Percentiles rank a stretch among this genome's conserved stretches.
Conservation (phyloP, 1,140 invertebrate genomes). For the Drosophila kurseongensis region DNA sequence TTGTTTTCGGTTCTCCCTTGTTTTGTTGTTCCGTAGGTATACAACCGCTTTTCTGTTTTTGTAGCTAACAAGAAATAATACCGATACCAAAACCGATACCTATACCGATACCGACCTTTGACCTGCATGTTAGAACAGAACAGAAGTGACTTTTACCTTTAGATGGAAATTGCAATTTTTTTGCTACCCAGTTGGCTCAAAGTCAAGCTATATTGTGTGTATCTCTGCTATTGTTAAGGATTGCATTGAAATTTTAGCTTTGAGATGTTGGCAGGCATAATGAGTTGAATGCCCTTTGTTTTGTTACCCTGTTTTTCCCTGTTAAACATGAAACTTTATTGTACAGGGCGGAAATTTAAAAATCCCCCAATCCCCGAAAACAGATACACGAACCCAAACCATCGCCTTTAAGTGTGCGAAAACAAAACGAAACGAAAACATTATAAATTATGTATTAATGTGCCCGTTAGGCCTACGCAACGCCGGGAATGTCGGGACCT, state of each 20-base stretch:
- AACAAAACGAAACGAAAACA: slow-evolving; percentile 77
- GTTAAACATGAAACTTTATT: slow-evolving; percentile 16
- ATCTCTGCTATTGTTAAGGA: slow-evolving; percentile 16
- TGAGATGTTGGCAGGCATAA: slow-evolving; percentile 34
- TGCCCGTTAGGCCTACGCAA: slow-evolving; percentile 68
- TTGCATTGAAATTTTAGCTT: slow-evolving; percentile 27
- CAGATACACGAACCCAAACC: slow-evolving; percentile 27
- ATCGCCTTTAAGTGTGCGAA: slow-evolving; percentile 44
- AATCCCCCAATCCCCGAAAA: not conserved
- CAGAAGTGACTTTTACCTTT: slow-evolving; percentile 15
- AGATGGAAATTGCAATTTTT: slow-evolving; percentile 38
- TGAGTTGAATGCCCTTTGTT: slow-evolving; percentile 22
- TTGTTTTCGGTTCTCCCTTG: slow-evolving; percentile 21
- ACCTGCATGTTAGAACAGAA: slow-evolving; percentile 55
- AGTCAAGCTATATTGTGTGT: slow-evolving; percentile 12
- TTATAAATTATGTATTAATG: slow-evolving; percentile 84
- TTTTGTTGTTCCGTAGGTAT: slow-evolving; percentile 42
- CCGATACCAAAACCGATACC: slow-evolving; percentile 22
- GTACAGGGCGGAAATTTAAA: slow-evolving; percentile 21
- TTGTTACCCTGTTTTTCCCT: slow-evolving; percentile 3
- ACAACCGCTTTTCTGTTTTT: slow-evolving; percentile 12
- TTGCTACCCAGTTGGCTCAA: slow-evolving; percentile 9
- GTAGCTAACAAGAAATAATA: slow-evolving; percentile 57
- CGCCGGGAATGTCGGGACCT: slow-evolving; percentile 23
- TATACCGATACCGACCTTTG: slow-evolving; percentile 31